Conservation (phyloP, 2,888 invertebrate genomes). For the Teleiodes luculella region DNA sequence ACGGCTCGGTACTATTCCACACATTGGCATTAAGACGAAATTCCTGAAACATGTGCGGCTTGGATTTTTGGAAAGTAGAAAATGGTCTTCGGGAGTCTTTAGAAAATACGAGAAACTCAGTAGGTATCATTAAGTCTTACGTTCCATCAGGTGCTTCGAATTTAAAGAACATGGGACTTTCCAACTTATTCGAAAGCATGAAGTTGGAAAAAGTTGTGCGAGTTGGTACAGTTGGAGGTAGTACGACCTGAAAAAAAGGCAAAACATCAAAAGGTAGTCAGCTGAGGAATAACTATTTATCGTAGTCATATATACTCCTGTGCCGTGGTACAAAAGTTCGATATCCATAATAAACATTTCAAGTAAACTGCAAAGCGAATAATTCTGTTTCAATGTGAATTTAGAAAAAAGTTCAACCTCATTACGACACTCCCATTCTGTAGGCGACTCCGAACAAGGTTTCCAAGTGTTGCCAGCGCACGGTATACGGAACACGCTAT, state of each 20-base stretch:
- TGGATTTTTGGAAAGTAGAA: no score
- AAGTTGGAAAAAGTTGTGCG: slow-evolving; percentile 64
- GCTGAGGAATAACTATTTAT: no score
- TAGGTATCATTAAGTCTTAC: slow-evolving; percentile 41
- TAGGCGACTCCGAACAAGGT: slow-evolving; percentile 58
- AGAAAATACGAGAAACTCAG: no score
- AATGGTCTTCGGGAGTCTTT: no score
- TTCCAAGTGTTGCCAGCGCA: slow-evolving; percentile 68
- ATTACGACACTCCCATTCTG: slow-evolving; percentile 62
- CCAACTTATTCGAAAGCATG: slow-evolving; percentile 63
- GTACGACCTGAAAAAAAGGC: slow-evolving; percentile 46
- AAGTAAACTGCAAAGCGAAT: no score
- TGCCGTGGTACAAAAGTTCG: no score
- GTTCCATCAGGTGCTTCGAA: slow-evolving; percentile 54
- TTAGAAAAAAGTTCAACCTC: slow-evolving; percentile 40
- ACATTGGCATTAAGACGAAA: slow-evolving; percentile 64
- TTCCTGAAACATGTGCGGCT: no score
- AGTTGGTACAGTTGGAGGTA: slow-evolving; percentile 68
- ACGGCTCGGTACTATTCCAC: slow-evolving; percentile 60
- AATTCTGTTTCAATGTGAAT: no score
- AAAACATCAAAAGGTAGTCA: neutral
- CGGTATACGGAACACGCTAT: slow-evolving; percentile 66
- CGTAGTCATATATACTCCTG: no score
- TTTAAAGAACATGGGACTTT: slow-evolving; percentile 62
- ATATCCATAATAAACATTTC: no score